These are phyloP conservation scores for Nephrocerus scutellatus DNA, from an alignment of 2,888 invertebrate species.

Conservation along the genomic window DNA sequence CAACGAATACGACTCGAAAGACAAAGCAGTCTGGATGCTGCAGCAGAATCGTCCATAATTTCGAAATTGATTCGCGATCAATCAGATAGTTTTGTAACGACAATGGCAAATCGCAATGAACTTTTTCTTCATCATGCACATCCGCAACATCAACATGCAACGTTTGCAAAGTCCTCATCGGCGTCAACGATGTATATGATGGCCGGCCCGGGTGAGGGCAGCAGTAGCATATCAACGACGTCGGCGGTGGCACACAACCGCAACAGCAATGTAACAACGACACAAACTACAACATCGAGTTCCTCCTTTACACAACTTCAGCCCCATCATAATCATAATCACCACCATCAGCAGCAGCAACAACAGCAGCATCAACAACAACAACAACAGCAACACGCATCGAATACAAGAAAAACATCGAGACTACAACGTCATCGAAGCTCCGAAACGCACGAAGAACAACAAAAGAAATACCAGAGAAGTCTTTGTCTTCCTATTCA, in stretches of 20 bases:
- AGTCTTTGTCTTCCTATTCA: slow-evolving; percentile 37
- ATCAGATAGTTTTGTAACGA: slow-evolving; percentile 31
- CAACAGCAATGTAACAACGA: slow-evolving; percentile 15
- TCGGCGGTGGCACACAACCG: slow-evolving; percentile 19
- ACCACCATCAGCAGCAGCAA: slow-evolving; percentile 3
- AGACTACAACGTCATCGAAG: slow-evolving; percentile 46
- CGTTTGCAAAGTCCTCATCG: slow-evolving; percentile 21
- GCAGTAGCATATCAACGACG: slow-evolving; percentile 18
- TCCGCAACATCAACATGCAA: slow-evolving; percentile 14
- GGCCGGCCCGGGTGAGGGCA: no score
- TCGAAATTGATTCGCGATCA: slow-evolving; percentile 36
- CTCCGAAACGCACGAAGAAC: slow-evolving; percentile 45
- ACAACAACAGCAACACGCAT: slow-evolving; percentile 24
- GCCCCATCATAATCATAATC: slow-evolving; percentile 2
- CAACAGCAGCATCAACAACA: slow-evolving; percentile 4
- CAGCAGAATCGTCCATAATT: slow-evolving; percentile 29
- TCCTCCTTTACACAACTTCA: slow-evolving; percentile 5
- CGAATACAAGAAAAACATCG: slow-evolving; percentile 27
- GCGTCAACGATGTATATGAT: slow-evolving; percentile 21
- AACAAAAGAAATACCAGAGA: slow-evolving; percentile 37
- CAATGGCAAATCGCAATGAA: slow-evolving; percentile 20
- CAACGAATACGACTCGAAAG: slow-evolving; percentile 38
- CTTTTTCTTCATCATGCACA: slow-evolving; percentile 37
- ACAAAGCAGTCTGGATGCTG: slow-evolving; percentile 40
- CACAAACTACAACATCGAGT: slow-evolving; percentile 4